A percentile compares a stretch with the other conserved stretches of the same genome.
These are phyloP conservation scores for Drosophila melanosoma DNA, from an alignment of 2,888 invertebrate genomes.

Conservation along the genomic window DNA sequence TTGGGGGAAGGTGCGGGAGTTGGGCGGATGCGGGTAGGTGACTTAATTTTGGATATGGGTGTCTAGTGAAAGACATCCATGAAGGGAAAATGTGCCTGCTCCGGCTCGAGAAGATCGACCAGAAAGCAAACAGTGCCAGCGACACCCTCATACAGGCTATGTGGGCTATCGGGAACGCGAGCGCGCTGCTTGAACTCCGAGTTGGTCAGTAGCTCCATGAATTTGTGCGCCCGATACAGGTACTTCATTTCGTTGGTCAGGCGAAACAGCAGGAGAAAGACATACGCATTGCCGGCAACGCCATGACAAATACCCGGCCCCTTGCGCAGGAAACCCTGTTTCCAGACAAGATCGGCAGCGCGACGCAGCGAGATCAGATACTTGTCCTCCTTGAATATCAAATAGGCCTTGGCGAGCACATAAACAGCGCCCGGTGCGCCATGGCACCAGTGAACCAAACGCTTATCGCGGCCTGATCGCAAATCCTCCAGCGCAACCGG, in stretches of 20 bases:
- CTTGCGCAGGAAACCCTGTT: slow-evolving; percentile 92
- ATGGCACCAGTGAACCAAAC: slow-evolving; percentile 96
- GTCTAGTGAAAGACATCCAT: slow-evolving; percentile 88
- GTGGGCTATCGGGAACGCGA: slow-evolving; percentile 92
- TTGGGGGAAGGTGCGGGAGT: not conserved
- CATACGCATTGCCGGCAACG: slow-evolving; percentile 93
- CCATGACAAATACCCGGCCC: slow-evolving; percentile 97
- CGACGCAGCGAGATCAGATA: slow-evolving; percentile 89
- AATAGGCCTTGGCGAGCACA: slow-evolving; percentile 91
- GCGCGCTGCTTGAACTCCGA: slow-evolving; percentile 89
- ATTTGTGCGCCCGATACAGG: slow-evolving; percentile 90
- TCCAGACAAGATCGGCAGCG: slow-evolving; percentile 92
- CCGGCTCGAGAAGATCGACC: slow-evolving; percentile 90
- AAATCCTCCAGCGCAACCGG: slow-evolving; percentile 90
- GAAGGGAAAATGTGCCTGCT: slow-evolving; percentile 92
- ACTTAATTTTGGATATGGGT: not conserved
- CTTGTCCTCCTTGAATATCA: slow-evolving; percentile 90
- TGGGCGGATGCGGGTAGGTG: not conserved
- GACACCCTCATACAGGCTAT: slow-evolving; percentile 92
- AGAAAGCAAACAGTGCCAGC: slow-evolving; percentile 94
- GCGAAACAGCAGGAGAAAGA: slow-evolving; percentile 90
- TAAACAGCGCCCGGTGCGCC: slow-evolving; percentile 94
- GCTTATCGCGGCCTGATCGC: slow-evolving; percentile 86
- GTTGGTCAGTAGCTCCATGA: slow-evolving; percentile 90
- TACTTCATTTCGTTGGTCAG: slow-evolving; percentile 90